These are phyloP conservation scores for Todus mexicanus DNA, from an alignment of 2,797 vertebrate species.

Conservation along the genomic window DNA sequence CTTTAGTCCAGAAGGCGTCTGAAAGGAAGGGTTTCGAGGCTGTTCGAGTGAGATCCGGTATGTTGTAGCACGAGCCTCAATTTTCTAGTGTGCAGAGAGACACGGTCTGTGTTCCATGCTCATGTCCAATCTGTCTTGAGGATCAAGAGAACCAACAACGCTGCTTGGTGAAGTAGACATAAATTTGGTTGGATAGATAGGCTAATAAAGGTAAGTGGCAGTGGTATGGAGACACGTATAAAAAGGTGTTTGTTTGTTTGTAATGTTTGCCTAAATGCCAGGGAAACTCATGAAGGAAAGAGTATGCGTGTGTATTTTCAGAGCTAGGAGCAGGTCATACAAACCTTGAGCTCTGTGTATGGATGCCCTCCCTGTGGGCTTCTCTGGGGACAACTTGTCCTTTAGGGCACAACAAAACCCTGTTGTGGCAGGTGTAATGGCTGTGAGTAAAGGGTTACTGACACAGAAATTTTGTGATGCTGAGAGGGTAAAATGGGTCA, in stretches of 20 bases:
- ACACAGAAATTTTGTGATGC: neutral
- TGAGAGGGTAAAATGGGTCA: neutral
- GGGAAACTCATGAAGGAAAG: neutral
- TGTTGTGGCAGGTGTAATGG: neutral
- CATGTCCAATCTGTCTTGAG: neutral
- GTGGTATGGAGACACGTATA: neutral
- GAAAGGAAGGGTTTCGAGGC: neutral
- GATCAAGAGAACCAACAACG: neutral
- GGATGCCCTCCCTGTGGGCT: neutral
- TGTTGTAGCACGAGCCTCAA: neutral
- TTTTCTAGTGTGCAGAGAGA: neutral
- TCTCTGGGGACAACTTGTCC: neutral
- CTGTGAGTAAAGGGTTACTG: neutral
- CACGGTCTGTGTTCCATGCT: neutral
- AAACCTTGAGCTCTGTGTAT: neutral
- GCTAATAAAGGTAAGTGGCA: neutral
- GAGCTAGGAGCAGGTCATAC: neutral
- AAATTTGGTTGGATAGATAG: neutral
- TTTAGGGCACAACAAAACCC: neutral
- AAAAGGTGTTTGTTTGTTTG: neutral
- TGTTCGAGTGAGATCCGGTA: neutral
- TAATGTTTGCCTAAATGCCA: neutral
- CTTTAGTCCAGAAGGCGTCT: slow-evolving; percentile 40
- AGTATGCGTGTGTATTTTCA: neutral
- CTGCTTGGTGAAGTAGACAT: neutral